Base-by-base conservation (phyloP, 2,888 invertebrate species). In the Cybosia mesomella region DNA sequence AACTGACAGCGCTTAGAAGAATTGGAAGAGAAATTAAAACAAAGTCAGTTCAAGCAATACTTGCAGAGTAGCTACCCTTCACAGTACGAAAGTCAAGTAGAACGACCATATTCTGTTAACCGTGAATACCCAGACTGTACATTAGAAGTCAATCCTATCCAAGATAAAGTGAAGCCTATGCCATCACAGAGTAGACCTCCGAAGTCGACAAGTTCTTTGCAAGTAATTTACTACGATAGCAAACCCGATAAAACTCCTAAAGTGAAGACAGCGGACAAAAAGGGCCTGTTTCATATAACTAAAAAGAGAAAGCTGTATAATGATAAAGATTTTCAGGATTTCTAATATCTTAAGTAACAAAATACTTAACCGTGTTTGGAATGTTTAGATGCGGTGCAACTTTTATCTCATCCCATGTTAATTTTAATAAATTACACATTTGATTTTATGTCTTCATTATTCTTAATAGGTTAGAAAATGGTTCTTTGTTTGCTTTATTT, bases 241-340 rank as follows among this genome's bases (percentile, higher is more conserved):
- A 91, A 78, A 58, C 68, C 64, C 15, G 75, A 80, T 39, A 72
- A 87, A 77, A 78, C 85, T 7, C 78, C 83, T 13, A 80, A 74
- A 28, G 36, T 72, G 5, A 86, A 84, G 63, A 75, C 67, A 65
- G 71, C 80, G 0, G 91, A 93, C 7, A 92, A 92, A 75, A 94
- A 92, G 80, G 91, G 91, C 15, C 86, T 86, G 24, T 95, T 94
- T 72, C 91, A 89, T 70, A 92, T 94, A 59, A 88, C 89, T 2
- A 95, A 94, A 82, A 95, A 93, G 77, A 88, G 95, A 73, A 95
- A 95, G 81, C 85, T 95, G 7, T 95, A 91, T 72, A 92, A 85
- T 68, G 92, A 91, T 18, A 93, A 93, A 79, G 92, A 92, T 67
- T 92, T 91, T 75, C 87, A 91, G 77, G 90, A 92, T 80, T 89